Evolutionary conservation across 2,797 vertebrate species (phyloP).

Genomic region (Gymnocypris eckloni): DNA sequence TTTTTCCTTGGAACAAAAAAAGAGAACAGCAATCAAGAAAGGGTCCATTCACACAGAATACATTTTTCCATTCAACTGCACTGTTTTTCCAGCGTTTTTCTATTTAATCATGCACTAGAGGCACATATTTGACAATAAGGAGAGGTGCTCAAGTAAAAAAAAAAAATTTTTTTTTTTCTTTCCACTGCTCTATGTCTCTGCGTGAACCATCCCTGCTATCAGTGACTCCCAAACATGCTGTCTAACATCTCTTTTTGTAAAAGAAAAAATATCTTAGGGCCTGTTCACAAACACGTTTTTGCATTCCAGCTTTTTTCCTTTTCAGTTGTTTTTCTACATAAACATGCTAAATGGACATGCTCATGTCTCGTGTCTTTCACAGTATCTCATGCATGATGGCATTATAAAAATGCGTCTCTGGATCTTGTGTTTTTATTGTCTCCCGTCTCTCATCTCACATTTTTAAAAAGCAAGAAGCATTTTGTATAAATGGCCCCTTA

Average conservation of each 20-base stretch:
- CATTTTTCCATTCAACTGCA: neutral
- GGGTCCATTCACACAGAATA: neutral
- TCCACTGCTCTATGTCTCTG: neutral
- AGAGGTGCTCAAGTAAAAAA: neutral
- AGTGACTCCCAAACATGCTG: neutral
- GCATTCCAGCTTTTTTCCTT: neutral
- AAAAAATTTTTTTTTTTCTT: neutral
- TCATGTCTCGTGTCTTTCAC: neutral
- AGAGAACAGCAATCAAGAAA: neutral
- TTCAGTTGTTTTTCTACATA: neutral
- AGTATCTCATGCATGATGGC: neutral
- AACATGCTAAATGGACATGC: neutral
- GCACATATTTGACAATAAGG: neutral
- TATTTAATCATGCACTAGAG: neutral
- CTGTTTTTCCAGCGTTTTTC: neutral
- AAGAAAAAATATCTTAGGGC: neutral
- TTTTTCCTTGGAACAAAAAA: neutral
- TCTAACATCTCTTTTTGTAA: neutral
- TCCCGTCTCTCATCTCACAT: no score
- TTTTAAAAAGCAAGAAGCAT: neutral
- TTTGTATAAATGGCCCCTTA: neutral
- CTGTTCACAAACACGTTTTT: neutral
- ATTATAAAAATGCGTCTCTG: neutral
- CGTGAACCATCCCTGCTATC: neutral
- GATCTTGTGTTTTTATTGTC: neutral